Evolutionary conservation across 2,797 vertebrate species (phyloP).

Genomic region (Petrocephalus sullivani): DNA sequence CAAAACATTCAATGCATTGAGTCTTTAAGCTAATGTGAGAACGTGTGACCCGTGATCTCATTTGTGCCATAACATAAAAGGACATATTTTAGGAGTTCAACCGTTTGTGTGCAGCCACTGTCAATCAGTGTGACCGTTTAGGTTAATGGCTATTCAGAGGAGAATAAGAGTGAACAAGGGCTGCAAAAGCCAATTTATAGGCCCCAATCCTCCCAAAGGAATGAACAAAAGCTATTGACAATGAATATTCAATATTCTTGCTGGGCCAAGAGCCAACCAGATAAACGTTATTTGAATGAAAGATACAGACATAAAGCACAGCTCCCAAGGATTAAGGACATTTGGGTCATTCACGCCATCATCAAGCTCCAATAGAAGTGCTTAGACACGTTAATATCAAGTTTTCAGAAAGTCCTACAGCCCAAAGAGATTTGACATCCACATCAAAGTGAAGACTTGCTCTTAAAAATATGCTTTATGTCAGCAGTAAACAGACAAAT

Average conservation of each 20-base stretch:
- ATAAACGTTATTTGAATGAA: constrained; percentile 18
- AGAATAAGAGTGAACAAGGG: constrained; percentile 29
- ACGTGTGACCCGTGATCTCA: background rate
- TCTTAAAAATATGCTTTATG: background rate
- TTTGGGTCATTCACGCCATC: background rate
- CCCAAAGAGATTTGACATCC: background rate
- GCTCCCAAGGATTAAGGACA: constrained; percentile 8
- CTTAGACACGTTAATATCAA: constrained; percentile 2
- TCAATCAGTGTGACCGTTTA: constrained; percentile 14
- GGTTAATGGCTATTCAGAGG: constrained; percentile 20
- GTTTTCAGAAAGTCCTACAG: background rate
- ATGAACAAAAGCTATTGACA: constrained; percentile 42
- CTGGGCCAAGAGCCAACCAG: constrained; percentile 7
- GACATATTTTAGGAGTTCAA: background rate
- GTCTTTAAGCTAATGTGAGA: background rate
- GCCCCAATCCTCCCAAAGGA: constrained; percentile 32
- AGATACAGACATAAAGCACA: constrained; percentile 1
- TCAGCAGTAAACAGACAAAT: constrained; percentile 4
- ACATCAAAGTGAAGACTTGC: background rate
- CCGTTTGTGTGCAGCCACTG: background rate
- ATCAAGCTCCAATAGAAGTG: background rate
- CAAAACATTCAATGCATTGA: background rate
- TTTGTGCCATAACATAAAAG: constrained; percentile 5
- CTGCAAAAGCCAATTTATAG: constrained; percentile 39
- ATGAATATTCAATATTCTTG: constrained; percentile 28